Evolutionary conservation across 2,888 invertebrate genomes (phyloP).

Genomic region (Dugesia japonica): DNA sequence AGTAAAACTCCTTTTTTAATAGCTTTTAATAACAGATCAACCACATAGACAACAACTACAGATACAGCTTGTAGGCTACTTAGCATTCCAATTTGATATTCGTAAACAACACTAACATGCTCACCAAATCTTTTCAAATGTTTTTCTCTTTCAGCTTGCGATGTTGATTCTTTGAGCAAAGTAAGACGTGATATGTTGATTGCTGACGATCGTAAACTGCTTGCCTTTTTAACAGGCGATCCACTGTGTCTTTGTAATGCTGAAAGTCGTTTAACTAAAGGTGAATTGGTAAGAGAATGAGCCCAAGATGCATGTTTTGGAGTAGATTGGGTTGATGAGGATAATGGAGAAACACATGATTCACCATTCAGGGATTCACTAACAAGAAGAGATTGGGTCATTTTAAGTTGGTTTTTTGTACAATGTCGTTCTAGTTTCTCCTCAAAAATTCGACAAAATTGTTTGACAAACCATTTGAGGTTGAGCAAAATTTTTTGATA

Average conservation of each 20-base stretch:
- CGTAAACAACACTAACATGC: conserved; percentile 31
- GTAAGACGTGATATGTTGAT: conserved; percentile 22
- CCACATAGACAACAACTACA: conserved; percentile 32
- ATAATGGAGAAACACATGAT: background rate
- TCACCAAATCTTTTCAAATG: conserved; percentile 32
- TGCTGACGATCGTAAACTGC: background rate
- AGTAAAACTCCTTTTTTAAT: conserved; percentile 28
- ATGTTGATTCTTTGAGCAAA: conserved; percentile 20
- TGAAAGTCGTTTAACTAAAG: conserved; percentile 27
- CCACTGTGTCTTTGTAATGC: background rate
- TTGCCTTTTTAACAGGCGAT: conserved; percentile 7
- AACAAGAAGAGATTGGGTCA: conserved; percentile 21
- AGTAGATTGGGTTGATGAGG: background rate
- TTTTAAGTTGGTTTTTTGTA: background rate
- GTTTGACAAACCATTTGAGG: conserved; percentile 32
- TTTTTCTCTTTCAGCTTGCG: conserved; percentile 1
- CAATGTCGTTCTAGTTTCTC: conserved; percentile 24
- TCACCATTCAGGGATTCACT: background rate
- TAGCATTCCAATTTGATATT: conserved; percentile 34
- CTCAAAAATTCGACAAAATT: conserved; percentile 28
- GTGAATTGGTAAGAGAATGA: conserved; percentile 17
- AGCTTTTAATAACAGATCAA: conserved; percentile 26
- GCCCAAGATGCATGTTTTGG: conserved; percentile 8
- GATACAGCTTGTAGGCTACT: conserved; percentile 27
- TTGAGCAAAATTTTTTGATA: conserved; percentile 27